Conservation (phyloP, 2,888 invertebrate genomes). For the Eristalis arbustorum region DNA sequence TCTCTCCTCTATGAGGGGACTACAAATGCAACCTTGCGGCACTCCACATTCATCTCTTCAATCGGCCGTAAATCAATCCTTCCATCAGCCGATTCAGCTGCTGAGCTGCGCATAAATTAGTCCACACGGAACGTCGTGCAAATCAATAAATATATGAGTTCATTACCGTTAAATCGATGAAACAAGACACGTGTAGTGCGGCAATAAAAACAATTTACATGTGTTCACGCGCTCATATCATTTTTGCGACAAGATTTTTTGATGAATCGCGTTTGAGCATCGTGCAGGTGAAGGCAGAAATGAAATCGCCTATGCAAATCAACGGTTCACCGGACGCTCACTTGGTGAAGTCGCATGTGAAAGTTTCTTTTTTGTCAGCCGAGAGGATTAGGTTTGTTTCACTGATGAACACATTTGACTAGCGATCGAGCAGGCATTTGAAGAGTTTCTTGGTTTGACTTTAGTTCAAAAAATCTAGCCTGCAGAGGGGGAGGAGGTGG, state of each 20-base stretch:
- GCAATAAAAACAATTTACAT: not conserved
- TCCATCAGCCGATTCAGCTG: no score
- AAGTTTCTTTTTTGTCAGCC: not conserved
- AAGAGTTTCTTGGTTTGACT: not conserved
- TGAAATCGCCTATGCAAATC: not conserved
- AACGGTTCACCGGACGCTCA: not conserved
- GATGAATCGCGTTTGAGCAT: not conserved
- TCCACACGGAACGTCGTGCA: not conserved
- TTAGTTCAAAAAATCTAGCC: no score
- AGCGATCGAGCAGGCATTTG: not conserved
- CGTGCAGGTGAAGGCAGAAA: not conserved
- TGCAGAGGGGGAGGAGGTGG: no score
- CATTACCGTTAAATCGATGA: not conserved
- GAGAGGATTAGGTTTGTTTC: not conserved
- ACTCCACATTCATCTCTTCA: no score
- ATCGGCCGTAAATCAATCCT: no score
- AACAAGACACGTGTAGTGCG: not conserved
- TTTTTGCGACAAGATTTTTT: not conserved
- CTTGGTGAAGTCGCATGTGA: not conserved
- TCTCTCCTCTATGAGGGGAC: no score
- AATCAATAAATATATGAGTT: not conserved
- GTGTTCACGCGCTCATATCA: not conserved
- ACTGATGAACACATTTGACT: not conserved
- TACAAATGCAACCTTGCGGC: no score
- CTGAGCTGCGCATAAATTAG: no score